Conservation (phyloP, 2,113 vertebrate genomes). For the Cyprinodon brontotheroides region DNA sequence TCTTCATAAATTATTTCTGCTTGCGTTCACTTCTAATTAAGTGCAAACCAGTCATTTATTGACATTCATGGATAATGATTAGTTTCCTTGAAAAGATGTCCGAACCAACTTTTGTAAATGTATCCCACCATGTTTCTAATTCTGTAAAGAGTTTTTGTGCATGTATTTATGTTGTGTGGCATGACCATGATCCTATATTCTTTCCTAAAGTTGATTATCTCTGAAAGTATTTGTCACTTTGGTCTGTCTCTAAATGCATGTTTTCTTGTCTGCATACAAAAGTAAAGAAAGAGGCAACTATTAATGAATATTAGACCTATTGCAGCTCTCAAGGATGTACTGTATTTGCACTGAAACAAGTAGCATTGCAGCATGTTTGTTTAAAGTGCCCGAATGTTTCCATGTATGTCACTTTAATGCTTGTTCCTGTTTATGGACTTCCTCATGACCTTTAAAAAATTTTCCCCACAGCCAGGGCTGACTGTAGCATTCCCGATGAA, state of each 20-base stretch:
- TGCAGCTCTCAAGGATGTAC: conserved; percentile 19
- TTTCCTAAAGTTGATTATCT: conserved; percentile 24
- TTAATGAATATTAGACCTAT: conserved; percentile 17
- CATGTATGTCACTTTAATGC: conserved; percentile 32
- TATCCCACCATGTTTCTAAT: conserved; percentile 32
- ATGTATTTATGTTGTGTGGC: conserved; percentile 60
- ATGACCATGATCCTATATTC: conserved; percentile 43
- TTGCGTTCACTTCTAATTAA: conserved; percentile 8
- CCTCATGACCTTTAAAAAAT: conserved; percentile 65
- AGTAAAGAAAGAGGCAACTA: conserved; percentile 1
- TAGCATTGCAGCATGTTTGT: conserved; percentile 49
- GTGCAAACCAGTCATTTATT: conserved; percentile 13
- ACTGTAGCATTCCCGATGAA: conserved; percentile 58
- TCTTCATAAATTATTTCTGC: conserved; percentile 26
- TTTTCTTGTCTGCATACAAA: conserved; percentile 23
- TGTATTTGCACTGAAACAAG: conserved; percentile 17
- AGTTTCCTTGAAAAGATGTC: conserved; percentile 19
- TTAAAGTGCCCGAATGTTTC: conserved; percentile 51
- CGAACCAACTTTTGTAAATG: conserved; percentile 32
- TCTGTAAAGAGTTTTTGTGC: conserved; percentile 35
- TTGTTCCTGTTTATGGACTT: conserved; percentile 38
- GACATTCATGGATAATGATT: neutral
- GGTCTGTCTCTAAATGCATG: conserved; percentile 58
- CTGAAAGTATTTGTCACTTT: conserved; percentile 26
- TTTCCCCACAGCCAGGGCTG: conserved; percentile 59